Conservation (phyloP, 2,888 invertebrate genomes). For the Erebia epiphron region DNA sequence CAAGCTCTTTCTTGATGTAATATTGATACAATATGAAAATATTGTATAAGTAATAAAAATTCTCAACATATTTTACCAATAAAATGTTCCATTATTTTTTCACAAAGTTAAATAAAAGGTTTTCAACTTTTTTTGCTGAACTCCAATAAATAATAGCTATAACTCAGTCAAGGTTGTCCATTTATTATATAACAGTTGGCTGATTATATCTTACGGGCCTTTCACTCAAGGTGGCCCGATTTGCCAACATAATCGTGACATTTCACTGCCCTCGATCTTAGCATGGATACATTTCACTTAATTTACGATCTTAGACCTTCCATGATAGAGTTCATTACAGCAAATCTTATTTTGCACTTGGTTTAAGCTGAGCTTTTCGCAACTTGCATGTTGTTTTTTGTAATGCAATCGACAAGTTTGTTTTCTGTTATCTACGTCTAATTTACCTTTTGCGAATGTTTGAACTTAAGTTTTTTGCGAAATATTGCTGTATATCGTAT, state of each 20-base stretch:
- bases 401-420: slow-evolving; percentile 27
- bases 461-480: background rate
- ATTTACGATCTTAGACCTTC: slow-evolving; percentile 16
- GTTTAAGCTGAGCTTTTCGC: slow-evolving; percentile 14
- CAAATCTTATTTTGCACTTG: background rate
- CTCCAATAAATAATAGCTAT: slow-evolving; percentile 16
- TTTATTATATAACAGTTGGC: slow-evolving; percentile 38
- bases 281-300: slow-evolving; percentile 5
- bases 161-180: slow-evolving; percentile 46
- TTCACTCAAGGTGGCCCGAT: slow-evolving; percentile 44
- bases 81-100: no score
- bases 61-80: no score
- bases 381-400: slow-evolving; percentile 17
- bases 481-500: background rate
- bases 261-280: slow-evolving; percentile 38
- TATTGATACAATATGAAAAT: no score
- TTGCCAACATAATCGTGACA: slow-evolving; percentile 43
- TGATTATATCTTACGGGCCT: slow-evolving; percentile 40
- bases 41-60: no score
- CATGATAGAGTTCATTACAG: slow-evolving; percentile 19
- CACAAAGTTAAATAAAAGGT: background rate
- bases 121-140: slow-evolving; percentile 1
- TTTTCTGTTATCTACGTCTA: background rate
- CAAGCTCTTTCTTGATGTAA: no score
- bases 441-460: slow-evolving; percentile 7